These are phyloP conservation scores for Pseudomyrmex flavicornis DNA, from an alignment of 1,140 invertebrate genomes.

Conservation along the genomic window DNA sequence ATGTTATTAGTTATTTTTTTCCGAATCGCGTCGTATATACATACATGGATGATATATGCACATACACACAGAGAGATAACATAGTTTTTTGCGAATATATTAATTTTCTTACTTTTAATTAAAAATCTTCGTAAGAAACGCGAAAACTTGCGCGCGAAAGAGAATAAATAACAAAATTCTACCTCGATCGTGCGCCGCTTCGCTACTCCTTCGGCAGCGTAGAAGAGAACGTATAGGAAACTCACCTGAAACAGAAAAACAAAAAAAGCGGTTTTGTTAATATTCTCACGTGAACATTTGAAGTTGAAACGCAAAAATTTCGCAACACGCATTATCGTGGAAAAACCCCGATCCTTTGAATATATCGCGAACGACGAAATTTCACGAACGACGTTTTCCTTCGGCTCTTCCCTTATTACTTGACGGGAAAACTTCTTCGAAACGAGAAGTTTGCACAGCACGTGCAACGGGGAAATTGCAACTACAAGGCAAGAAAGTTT, in stretches of 20 bases:
- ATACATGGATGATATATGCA: not conserved
- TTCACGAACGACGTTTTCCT: slow-evolving; percentile 13
- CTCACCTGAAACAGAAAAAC: slow-evolving; percentile 45
- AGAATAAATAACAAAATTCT: not conserved
- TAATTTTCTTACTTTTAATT: slow-evolving; percentile 5
- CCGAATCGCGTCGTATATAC: slow-evolving; percentile 2
- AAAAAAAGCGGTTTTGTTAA: slow-evolving; percentile 25
- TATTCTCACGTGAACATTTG: not conserved
- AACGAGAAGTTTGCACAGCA: slow-evolving; percentile 29
- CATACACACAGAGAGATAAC: not conserved
- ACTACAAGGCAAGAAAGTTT: slow-evolving; percentile 41
- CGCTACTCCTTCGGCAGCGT: not conserved
- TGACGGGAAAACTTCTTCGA: slow-evolving; percentile 15
- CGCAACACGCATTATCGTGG: slow-evolving; percentile 9
- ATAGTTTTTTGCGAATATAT: too few relatives aligned
- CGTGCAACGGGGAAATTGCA: slow-evolving; percentile 23
- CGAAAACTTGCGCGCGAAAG: slow-evolving; percentile 1
- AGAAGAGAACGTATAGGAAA: not conserved
- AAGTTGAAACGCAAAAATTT: slow-evolving; percentile 17
- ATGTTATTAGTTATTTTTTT: not conserved
- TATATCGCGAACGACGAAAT: slow-evolving; percentile 32
- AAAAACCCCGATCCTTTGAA: not conserved
- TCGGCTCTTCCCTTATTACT: slow-evolving; percentile 27
- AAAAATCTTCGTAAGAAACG: not conserved
- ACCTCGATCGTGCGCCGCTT: not conserved